Percentiles rank a stretch among this genome's conserved stretches.
Evolutionary conservation across 2,113 vertebrate species (phyloP).

Genomic region (Cyprinodon tularosa): DNA sequence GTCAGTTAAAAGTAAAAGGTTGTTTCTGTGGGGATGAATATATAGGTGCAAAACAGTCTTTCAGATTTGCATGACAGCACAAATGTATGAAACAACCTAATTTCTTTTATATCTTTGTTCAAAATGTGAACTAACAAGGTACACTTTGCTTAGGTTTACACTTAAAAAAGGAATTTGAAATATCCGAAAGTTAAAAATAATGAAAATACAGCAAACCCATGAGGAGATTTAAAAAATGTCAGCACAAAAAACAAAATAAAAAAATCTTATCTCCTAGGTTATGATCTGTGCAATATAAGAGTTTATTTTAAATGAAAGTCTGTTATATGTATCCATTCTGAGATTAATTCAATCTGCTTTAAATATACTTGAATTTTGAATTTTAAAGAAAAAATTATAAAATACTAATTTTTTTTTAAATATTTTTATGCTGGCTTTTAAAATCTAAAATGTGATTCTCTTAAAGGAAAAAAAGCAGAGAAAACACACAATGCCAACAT

Average conservation of each 20-base stretch:
- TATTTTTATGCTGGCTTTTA: constrained; percentile 25
- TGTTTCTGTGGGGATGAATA: no score
- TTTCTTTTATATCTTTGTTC: neutral
- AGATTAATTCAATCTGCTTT: no score
- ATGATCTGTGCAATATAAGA: constrained; percentile 32
- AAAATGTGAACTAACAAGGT: neutral
- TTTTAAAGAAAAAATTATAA: no score
- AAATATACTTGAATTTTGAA: no score
- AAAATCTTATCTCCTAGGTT: constrained; percentile 20
- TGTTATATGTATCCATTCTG: no score
- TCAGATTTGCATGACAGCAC: no score
- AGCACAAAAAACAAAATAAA: constrained; percentile 26
- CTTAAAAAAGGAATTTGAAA: neutral
- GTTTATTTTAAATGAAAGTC: constrained; percentile 8
- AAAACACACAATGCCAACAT: constrained; percentile 53
- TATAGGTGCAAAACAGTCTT: no score
- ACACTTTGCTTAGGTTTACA: neutral
- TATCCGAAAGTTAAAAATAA: constrained; percentile 15
- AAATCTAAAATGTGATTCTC: constrained; percentile 44
- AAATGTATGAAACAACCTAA: neutral
- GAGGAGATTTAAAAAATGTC: constrained; percentile 26
- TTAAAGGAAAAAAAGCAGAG: constrained; percentile 29
- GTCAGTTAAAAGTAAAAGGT: no score
- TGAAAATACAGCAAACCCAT: constrained; percentile 1
- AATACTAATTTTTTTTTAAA: neutral